These are phyloP conservation scores for Spilosoma lubricipeda DNA, from an alignment of 2,888 invertebrate genomes.

Conservation along the genomic window DNA sequence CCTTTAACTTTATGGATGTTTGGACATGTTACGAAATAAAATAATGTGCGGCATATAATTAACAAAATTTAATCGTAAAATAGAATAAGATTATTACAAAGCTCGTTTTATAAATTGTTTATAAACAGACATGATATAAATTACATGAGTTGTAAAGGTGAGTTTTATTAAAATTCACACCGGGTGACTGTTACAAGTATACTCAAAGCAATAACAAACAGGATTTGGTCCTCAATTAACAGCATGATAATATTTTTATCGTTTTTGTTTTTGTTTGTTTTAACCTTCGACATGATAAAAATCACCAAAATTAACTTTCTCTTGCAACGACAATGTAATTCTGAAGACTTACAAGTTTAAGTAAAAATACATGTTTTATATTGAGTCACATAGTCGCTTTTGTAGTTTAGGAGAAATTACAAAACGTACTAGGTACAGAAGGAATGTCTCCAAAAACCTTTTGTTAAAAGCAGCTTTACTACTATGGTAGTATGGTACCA, in stretches of 20 bases:
- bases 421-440: background rate
- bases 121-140: slow-evolving; percentile 50
- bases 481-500: too few relatives aligned
- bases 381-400: background rate
- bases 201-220: slow-evolving; percentile 65
- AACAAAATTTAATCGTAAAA: slow-evolving; percentile 69
- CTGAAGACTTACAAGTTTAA: background rate
- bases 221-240: slow-evolving; percentile 73
- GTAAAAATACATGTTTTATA: too few relatives aligned
- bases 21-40: slow-evolving; percentile 50
- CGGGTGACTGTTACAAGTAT: slow-evolving; percentile 69
- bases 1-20: slow-evolving; percentile 44
- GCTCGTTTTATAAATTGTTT: slow-evolving; percentile 54
- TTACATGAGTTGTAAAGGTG: slow-evolving; percentile 60
- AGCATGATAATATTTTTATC: slow-evolving; percentile 55
- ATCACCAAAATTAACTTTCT: background rate
- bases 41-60: slow-evolving; percentile 53
- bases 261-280: slow-evolving; percentile 23
- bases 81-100: slow-evolving; percentile 63
- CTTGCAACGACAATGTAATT: background rate
- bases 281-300: background rate
- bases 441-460: background rate
- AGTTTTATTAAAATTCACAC: slow-evolving; percentile 75
- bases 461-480: background rate
- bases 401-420: background rate